Base-by-base conservation (phyloP, 2,888 invertebrate species). In the Rotaria socialis region DNA sequence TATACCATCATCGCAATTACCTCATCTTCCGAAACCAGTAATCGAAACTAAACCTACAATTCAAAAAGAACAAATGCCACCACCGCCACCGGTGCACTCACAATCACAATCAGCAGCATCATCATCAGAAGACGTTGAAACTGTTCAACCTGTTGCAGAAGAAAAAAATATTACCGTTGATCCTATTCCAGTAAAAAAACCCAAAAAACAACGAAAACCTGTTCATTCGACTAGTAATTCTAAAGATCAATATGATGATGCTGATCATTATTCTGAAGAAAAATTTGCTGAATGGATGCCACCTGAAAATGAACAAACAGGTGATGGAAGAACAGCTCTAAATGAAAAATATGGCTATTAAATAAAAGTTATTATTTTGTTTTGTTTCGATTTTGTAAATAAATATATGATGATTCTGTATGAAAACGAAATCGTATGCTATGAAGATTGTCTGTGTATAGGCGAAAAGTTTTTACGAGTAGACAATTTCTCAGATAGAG, bases 291-390 rank as follows among this genome's bases (percentile, higher is more conserved):
- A 67, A 60, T 86, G 86, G 86, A 85, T 86, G 86, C 86, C 86
- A n/a, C 86, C 86, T 24, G 85, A 86, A 74, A 55, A 35, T 84
- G 85, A 52, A 74, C 86, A 86, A 85, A 86, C 52, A 56, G 86
- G 86, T 24, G 86, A 86, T 80, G 86, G 86, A 47, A 86, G 85
- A 58, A 86, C 86, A 85, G 74, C 75, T 56, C 58, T 86, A 85
- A 86, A 86, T 67, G 86, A 86, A 47, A 86, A 86, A 86, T 86
- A 56, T 56, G 86, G 86, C 22, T 86, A 86, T 80, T 86, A 35
- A 35, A 50, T 50, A 50, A 50, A 11, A 11, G 50, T 50, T 50
- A 50, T 50, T 50, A 14, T 50, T 50, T 50, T 35, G 35, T 35
- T 35, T 35, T 35, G 35, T 35, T 35, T 35, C 35, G 35, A 35